Base-by-base conservation (phyloP, 1,140 invertebrate genomes). In the Gonatopus flavifemur region DNA sequence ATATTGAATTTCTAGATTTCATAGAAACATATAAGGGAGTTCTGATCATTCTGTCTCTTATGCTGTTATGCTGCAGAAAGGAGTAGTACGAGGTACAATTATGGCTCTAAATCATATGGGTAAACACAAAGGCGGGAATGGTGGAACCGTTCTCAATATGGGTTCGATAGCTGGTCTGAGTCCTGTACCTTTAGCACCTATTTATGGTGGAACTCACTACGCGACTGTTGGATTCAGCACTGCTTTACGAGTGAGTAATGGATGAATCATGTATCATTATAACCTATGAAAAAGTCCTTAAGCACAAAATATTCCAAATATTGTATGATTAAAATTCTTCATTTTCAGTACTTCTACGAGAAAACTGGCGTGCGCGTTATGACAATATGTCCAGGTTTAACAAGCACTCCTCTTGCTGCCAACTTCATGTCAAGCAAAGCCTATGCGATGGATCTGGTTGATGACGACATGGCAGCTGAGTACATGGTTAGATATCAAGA, bases 191-290 rank as follows among this genome's bases (percentile, higher is more conserved):
- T 13, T 57, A 15, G 58, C 80, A 18, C 85, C 86, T 0, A 72
- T 84, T 3, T 88, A 88, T 55, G 69, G 77, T 6, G 84, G 81
- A 0, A 85, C 84, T 1, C 87, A 87, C 53, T 81, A 83, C 55
- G 86, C 81, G 3, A 77, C 84, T 2, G 49, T 82, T 24, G 80
- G 79, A 10, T 68, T 79, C 31, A 77, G 70, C 6, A 60, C 66
- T 22, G 73, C 76, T 1, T 70, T 74, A 25, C 66, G 66, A 13
- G 68, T 70, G 48, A 55, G 25, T 31, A 10, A 3, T 7, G 18
- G 24, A 10, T 32, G 16, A n/a, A 2, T 9, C n/a, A 19, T 16
- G 37, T 41, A 42, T 31, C 21, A 24, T n/a, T 39, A 50, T 35
- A 3, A 6, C 30, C 22, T 25, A n/a, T 25, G 18, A n/a, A 3